Conservation (phyloP, 2,797 vertebrate species). For the Botia kubotai region DNA sequence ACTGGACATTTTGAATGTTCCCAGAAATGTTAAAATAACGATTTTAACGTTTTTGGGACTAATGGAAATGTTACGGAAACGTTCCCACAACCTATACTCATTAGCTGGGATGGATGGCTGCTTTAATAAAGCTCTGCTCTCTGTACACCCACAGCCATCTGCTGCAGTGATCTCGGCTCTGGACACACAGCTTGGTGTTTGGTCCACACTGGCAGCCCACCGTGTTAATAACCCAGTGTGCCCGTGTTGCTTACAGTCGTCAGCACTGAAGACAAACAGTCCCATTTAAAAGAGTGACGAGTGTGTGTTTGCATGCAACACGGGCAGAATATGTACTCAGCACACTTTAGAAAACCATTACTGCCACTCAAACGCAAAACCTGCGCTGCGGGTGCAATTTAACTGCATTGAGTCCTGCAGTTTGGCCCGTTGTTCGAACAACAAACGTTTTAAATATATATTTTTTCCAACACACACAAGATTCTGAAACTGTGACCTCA, state of each 20-base stretch:
- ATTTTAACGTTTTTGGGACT: too few relatives aligned
- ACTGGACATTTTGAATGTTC: too few relatives aligned
- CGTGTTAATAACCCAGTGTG: not conserved
- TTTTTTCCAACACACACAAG: not conserved
- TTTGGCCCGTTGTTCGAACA: too few relatives aligned
- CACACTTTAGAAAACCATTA: not conserved
- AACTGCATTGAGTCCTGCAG: too few relatives aligned
- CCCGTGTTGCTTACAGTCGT: constrained; percentile 5
- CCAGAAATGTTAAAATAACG: too few relatives aligned
- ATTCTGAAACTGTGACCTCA: not conserved
- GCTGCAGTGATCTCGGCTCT: not conserved
- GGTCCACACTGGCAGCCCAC: constrained; percentile 5
- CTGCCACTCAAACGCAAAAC: constrained; percentile 13
- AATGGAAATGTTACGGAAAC: too few relatives aligned
- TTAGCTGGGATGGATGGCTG: not conserved
- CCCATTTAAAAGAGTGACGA: not conserved
- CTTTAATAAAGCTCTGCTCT: not conserved
- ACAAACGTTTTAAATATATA: not conserved
- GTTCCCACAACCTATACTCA: too few relatives aligned
- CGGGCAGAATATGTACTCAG: not conserved
- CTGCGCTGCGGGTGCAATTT: not conserved
- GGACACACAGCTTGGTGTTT: constrained; percentile 15
- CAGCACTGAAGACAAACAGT: not conserved
- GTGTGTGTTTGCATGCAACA: constrained; percentile 1
- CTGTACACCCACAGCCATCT: constrained; percentile 17